Percentiles rank a stretch among this genome's conserved stretches.
Conservation (phyloP, 1,140 invertebrate genomes). For the Drosophila equinoxialis region DNA sequence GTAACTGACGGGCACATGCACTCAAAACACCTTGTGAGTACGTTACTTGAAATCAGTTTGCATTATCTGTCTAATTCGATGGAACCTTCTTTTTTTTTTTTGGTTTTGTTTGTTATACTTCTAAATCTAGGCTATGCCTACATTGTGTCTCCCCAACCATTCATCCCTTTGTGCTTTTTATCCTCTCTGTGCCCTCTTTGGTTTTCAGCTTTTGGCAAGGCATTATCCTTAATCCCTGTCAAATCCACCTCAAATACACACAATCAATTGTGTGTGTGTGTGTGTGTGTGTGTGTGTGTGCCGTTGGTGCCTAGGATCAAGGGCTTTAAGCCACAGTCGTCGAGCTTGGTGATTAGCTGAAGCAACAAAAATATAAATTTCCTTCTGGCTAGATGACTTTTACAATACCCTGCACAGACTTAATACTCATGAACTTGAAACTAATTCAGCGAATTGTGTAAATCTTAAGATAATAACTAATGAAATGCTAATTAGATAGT, state of each 20-base stretch:
- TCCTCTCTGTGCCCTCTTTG: background rate
- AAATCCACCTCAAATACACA: conserved; percentile 40
- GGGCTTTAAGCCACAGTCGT: conserved; percentile 40
- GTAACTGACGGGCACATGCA: background rate
- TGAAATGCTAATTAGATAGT: too few species aligned
- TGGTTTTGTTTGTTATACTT: background rate
- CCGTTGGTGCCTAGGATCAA: conserved; percentile 28
- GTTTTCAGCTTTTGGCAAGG: conserved; percentile 15
- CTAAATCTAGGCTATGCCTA: conserved; percentile 1
- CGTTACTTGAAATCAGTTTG: conserved; percentile 15
- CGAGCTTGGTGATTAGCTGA: conserved; percentile 48
- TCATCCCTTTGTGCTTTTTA: too few species aligned
- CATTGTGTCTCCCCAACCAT: background rate
- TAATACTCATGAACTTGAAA: too few species aligned
- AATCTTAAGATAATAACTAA: too few species aligned
- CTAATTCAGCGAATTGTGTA: too few species aligned
- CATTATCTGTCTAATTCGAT: conserved; percentile 14
- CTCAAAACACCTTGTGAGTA: background rate
- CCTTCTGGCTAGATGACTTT: too few species aligned
- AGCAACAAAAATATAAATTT: conserved; percentile 4
- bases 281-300: conserved; percentile 11
- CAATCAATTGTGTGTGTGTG: conserved; percentile 23
- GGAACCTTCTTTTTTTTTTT: background rate
- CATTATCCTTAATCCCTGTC: conserved; percentile 40
- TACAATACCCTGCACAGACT: too few species aligned